Base-by-base conservation (phyloP, 30 jellyfish, hydroid and myxozoan genomes). In the Nemopilema nomurai region DNA sequence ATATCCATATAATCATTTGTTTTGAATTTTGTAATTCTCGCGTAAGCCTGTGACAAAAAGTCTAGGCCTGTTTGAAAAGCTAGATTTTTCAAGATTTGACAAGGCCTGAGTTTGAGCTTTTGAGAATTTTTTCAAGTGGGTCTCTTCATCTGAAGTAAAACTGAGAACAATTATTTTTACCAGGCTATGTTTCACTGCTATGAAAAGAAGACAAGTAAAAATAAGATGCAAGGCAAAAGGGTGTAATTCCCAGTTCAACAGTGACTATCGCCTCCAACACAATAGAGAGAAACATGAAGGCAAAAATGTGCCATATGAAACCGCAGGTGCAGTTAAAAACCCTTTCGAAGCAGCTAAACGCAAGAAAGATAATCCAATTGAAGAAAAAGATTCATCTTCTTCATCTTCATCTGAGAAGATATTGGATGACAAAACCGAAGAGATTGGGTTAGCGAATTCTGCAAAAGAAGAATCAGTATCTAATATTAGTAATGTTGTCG, bases 241-340 rank as follows among this genome's bases (percentile, higher is more conserved):
- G 76, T 66, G 76, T 21, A 21, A 66, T 66, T 66, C 76, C 76
- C 26, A 66, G 76, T 66, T 66, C 76, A 66, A 66, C 76, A 66
- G 76, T 66, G 76, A 66, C 76, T 66, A 66, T 66, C 76, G 76
- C 76, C 76, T 66, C 76, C 76, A 66, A 21, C 16, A 66, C 76
- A 66, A 66, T 16, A 66, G 76, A 66, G 76, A 66, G 25, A 66
- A 66, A 26, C 76, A 26, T 66, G n/a, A 18, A 9, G n/a, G n/a
- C n/a, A n/a, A n/a, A n/a, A n/a, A n/a, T n/a, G n/a, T n/a, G n/a
- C n/a, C n/a, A n/a, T n/a, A n/a, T n/a, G n/a, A n/a, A n/a, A n/a
- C n/a, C n/a, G n/a, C n/a, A n/a, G n/a, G n/a, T n/a, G n/a, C n/a
- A n/a, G n/a, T n/a, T n/a, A n/a, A n/a, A n/a, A n/a, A n/a, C n/a